A percentile compares a stretch with the other conserved stretches of the same genome.
These are phyloP conservation scores for Gymnothorax javanicus DNA, from an alignment of 2,797 vertebrate species.

Conservation along the genomic window DNA sequence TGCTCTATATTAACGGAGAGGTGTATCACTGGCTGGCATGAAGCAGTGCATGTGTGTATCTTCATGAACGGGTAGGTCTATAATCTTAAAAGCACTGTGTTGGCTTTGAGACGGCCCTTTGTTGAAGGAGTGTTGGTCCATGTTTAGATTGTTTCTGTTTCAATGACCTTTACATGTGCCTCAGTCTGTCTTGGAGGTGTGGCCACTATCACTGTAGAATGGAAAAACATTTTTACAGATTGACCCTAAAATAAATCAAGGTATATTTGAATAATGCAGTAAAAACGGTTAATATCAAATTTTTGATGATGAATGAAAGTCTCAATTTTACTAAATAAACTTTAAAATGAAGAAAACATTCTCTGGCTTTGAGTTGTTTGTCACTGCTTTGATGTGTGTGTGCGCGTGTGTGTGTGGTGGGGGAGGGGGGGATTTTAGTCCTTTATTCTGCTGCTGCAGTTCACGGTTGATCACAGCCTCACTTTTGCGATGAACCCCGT, in stretches of 20 bases:
- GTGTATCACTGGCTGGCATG: neutral
- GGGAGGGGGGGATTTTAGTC: neutral
- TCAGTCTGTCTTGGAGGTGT: conserved; percentile 35
- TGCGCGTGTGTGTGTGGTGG: too few species aligned
- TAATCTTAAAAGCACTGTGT: neutral
- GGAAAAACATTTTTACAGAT: conserved; percentile 21
- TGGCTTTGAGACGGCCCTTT: neutral
- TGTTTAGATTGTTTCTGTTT: conserved; percentile 13
- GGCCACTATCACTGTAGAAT: conserved; percentile 4
- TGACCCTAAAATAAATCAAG: conserved; percentile 3
- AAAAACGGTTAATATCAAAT: neutral
- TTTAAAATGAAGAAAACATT: neutral
- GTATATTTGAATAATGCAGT: neutral
- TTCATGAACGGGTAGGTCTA: neutral
- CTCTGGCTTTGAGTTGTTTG: neutral
- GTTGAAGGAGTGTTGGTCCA: neutral
- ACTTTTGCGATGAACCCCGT: too few species aligned
- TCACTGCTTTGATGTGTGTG: neutral
- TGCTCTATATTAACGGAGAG: neutral
- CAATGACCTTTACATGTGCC: conserved; percentile 40
- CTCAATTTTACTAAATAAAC: conserved; percentile 44
- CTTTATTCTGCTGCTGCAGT: too few species aligned
- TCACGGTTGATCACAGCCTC: too few species aligned
- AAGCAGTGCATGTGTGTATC: conserved; percentile 2
- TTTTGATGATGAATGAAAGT: conserved; percentile 18